A percentile compares a stretch with the other conserved stretches of the same genome.
Conservation (phyloP, 2,113 vertebrate species). For the Lepus timidus region DNA sequence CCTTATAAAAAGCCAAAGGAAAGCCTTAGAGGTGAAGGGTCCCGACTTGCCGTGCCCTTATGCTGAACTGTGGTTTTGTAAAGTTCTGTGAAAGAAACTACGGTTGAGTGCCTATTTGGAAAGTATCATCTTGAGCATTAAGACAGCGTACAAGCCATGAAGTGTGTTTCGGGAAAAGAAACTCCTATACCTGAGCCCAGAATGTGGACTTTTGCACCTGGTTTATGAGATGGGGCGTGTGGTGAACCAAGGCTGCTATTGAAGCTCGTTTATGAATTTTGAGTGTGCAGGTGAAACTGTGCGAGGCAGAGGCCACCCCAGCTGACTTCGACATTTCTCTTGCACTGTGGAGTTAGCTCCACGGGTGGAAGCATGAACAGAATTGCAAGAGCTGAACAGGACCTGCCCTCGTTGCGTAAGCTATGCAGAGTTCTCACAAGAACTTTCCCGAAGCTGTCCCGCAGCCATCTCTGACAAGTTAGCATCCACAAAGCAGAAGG, state of each 20-base stretch:
- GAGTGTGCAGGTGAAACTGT: neutral
- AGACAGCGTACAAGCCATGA: neutral
- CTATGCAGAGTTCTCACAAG: neutral
- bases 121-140: neutral
- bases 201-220: neutral
- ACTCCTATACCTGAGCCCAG: neutral
- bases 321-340: neutral
- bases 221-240: neutral
- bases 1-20: neutral
- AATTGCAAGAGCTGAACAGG: neutral
- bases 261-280: neutral
- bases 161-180: neutral
- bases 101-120: neutral
- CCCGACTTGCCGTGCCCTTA: neutral
- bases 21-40: neutral
- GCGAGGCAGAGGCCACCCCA: neutral
- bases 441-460: constrained; percentile 28
- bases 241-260: neutral
- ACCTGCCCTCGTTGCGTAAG: neutral
- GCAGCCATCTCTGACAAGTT: neutral
- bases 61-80: neutral
- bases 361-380: neutral
- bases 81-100: neutral
- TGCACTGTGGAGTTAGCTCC: neutral
- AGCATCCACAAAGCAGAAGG: constrained; percentile 50